Conservation (phyloP, 1,140 invertebrate species). For the Temnothorax longispinosus region DNA sequence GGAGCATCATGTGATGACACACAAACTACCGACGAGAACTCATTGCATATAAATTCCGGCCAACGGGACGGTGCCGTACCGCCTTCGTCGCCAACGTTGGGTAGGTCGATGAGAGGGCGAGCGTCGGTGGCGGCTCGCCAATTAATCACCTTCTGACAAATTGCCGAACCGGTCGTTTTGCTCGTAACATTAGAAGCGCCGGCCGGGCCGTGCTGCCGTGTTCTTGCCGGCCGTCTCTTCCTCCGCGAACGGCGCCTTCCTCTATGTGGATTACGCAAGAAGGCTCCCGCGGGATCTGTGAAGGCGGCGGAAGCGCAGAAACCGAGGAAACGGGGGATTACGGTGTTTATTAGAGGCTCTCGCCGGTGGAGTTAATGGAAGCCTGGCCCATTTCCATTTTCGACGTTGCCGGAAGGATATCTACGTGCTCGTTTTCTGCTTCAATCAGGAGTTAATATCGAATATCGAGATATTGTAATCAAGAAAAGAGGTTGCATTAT, state of each 20-base stretch:
- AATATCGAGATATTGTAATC: not conserved
- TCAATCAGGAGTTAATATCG: not conserved
- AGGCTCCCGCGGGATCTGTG: conserved; percentile 42
- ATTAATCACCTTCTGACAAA: conserved; percentile 60
- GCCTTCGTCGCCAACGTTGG: conserved; percentile 30
- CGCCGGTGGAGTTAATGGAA: conserved; percentile 39
- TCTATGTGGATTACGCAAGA: conserved; percentile 46
- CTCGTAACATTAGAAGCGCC: conserved; percentile 41
- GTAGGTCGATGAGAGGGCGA: conserved; percentile 13
- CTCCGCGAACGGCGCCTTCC: not conserved
- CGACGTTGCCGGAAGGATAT: conserved; percentile 35
- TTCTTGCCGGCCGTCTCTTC: conserved; percentile 47
- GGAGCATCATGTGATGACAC: conserved; percentile 13
- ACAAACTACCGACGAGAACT: conserved; percentile 24
- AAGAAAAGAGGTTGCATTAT: not conserved
- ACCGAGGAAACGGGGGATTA: conserved; percentile 52
- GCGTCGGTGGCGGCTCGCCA: conserved; percentile 28
- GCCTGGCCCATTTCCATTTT: conserved; percentile 43
- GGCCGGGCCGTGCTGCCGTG: conserved; percentile 12
- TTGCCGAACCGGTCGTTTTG: conserved; percentile 56
- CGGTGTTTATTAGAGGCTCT: conserved; percentile 35
- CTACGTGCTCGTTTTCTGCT: not conserved
- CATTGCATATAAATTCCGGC: conserved; percentile 48
- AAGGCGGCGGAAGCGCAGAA: conserved; percentile 45
- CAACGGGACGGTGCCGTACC: not conserved